Percentiles rank a stretch among this genome's conserved stretches.
Conservation (phyloP, 2,888 invertebrate genomes). For the Oscheius sp. region DNA sequence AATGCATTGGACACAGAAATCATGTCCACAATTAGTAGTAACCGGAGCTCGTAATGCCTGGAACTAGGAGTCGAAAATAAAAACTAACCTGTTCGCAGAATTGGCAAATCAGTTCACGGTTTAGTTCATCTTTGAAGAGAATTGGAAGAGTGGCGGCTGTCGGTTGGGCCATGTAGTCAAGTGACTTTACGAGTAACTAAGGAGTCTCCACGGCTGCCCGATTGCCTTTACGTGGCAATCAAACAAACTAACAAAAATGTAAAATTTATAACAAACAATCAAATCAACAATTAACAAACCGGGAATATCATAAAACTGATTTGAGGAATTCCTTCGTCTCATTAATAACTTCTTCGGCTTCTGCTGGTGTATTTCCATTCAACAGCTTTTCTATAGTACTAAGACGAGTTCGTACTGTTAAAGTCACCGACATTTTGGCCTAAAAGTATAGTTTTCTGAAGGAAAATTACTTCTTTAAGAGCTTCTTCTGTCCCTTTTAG, state of each 20-base stretch:
- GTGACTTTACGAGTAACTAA: neutral
- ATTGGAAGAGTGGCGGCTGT: neutral
- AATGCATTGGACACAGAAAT: slow-evolving; percentile 51
- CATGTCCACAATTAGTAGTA: slow-evolving; percentile 54
- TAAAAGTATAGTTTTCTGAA: neutral
- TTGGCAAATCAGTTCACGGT: slow-evolving; percentile 40
- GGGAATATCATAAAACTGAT: slow-evolving; percentile 2
- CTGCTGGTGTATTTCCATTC: slow-evolving; percentile 7
- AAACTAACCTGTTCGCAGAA: slow-evolving; percentile 37
- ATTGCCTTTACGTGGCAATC: neutral
- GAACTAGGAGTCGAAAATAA: neutral
- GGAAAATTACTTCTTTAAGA: slow-evolving; percentile 25
- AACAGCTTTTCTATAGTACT: neutral
- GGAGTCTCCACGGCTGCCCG: slow-evolving; percentile 1
- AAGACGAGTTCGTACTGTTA: slow-evolving; percentile 5
- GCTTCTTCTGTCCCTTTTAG: slow-evolving; percentile 35
- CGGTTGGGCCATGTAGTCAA: neutral
- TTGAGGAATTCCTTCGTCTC: neutral
- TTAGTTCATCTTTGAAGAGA: slow-evolving; percentile 24
- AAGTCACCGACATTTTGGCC: slow-evolving; percentile 8
- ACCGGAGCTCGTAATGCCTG: slow-evolving; percentile 58
- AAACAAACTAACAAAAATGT: neutral
- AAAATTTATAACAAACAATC: slow-evolving; percentile 1
- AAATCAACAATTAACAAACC: slow-evolving; percentile 22
- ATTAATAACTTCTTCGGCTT: neutral